These are phyloP conservation scores for Balaeniceps rex DNA, from an alignment of 2,113 vertebrate species.

Conservation along the genomic window DNA sequence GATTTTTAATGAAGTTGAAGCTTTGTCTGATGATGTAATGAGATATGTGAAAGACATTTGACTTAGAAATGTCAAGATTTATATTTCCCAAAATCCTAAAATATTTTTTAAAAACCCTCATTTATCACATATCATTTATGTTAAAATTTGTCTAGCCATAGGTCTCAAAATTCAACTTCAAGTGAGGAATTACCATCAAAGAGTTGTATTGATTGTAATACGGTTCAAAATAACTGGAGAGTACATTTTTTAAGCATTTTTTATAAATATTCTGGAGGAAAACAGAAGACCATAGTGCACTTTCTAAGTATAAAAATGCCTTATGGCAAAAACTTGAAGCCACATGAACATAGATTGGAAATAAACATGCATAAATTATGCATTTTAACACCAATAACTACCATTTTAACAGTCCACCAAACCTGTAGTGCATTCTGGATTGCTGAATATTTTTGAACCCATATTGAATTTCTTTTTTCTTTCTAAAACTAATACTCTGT, in stretches of 20 bases:
- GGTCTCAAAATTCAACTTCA: neutral
- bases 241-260: accelerated
- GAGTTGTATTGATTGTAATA: accelerated
- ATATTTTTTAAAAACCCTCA: neutral
- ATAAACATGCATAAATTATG: neutral
- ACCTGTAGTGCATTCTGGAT: neutral
- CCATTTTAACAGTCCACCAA: neutral
- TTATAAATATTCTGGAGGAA: neutral
- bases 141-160: neutral
- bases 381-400: neutral
- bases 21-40: neutral
- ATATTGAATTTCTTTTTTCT: neutral
- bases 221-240: neutral
- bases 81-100: neutral
- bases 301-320: neutral
- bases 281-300: accelerated
- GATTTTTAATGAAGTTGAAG: neutral
- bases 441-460: neutral
- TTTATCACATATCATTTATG: neutral
- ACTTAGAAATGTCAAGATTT: neutral
- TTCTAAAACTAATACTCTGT: neutral
- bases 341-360: neutral
- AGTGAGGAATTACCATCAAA: neutral
- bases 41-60: neutral
- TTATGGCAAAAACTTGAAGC: neutral